Conservation (phyloP, 2,888 invertebrate species). For the Trachelus iudaicus region DNA sequence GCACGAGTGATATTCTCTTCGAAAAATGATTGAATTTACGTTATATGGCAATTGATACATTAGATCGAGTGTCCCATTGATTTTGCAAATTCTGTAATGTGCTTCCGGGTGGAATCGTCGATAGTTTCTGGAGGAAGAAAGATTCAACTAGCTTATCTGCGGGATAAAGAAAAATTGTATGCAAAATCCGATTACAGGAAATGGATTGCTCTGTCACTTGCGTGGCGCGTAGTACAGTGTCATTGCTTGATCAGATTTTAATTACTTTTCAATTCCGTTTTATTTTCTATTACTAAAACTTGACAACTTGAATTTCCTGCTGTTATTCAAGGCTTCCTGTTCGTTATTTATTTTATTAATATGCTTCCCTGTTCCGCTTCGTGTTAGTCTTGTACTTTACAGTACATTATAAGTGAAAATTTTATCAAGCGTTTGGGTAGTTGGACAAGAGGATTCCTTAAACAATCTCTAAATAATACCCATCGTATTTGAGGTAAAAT, state of each 20-base stretch:
- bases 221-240: not conserved
- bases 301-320: slow-evolving; percentile 30
- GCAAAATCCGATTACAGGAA: not conserved
- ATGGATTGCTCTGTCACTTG: not conserved
- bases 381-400: not conserved
- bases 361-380: not conserved
- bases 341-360: not conserved
- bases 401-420: not conserved
- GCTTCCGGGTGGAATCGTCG: not conserved
- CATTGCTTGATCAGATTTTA: slow-evolving; percentile 47
- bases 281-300: slow-evolving; percentile 28
- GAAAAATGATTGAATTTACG: not conserved
- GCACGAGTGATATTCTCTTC: not conserved
- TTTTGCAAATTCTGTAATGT: too few species aligned
- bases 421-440: not conserved
- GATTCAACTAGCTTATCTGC: not conserved
- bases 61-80: too few species aligned
- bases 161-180: not conserved
- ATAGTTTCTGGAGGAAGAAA: not conserved
- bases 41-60: not conserved
- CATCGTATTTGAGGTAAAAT: not conserved
- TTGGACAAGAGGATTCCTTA: not conserved
- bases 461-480: not conserved
- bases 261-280: slow-evolving; percentile 49
- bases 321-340: not conserved